phyloP scores from a whole-genome alignment of 2,888 invertebrate genomes.

The Trissolcus japonicus region DNA sequence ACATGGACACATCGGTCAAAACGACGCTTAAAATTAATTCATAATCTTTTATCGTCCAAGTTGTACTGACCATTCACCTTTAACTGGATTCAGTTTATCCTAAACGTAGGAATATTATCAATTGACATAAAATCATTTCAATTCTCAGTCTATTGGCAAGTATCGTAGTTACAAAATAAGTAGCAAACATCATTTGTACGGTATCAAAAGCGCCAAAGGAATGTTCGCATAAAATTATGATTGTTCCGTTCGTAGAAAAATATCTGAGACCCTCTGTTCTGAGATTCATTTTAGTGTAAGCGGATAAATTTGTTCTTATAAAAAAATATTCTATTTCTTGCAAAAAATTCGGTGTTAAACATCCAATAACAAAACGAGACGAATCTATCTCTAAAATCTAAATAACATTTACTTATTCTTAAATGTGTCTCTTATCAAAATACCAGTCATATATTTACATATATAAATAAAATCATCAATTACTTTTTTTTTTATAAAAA shows the following conservation, averaged over 20 bases:
- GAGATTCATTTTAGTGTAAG: neutral
- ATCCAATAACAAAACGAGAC: too few relatives aligned
- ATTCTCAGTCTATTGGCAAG: slow-evolving; percentile 22
- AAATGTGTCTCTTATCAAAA: neutral
- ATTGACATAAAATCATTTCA: slow-evolving; percentile 10
- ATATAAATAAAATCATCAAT: neutral
- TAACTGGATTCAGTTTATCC: neutral
- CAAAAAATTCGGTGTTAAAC: too few relatives aligned
- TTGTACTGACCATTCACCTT: neutral
- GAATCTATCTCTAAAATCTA: too few relatives aligned
- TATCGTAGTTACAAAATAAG: neutral
- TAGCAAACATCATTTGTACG: slow-evolving; percentile 18
- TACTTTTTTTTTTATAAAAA: neutral
- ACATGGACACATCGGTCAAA: slow-evolving; percentile 3
- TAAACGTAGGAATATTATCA: neutral
- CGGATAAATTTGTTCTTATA: too few relatives aligned
- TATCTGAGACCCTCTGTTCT: neutral
- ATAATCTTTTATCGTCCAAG: neutral
- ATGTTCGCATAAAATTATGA: neutral
- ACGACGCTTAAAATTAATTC: neutral
- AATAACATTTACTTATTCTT: neutral
- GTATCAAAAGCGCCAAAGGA: slow-evolving; percentile 1
- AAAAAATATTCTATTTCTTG: too few relatives aligned
- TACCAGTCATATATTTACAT: neutral
- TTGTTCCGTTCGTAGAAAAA: slow-evolving; percentile 9